A percentile compares a stretch with the other conserved stretches of the same genome.
These are phyloP conservation scores for Apis florea DNA, from an alignment of 1,140 invertebrate species.

Conservation along the genomic window DNA sequence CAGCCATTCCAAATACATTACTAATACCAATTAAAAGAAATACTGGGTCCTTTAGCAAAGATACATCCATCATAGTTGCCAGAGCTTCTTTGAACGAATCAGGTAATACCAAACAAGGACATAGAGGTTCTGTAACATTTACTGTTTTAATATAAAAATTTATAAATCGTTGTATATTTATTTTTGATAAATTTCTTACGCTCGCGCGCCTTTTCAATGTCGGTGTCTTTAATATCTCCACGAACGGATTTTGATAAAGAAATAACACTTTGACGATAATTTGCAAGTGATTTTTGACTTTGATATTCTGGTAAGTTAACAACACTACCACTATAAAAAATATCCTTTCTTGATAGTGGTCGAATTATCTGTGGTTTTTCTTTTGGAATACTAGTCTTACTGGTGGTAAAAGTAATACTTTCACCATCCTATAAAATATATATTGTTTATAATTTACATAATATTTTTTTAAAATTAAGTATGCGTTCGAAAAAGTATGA, in stretches of 20 bases:
- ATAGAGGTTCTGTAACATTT: slow-evolving; percentile 81
- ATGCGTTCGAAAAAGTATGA: not conserved
- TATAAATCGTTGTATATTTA: not conserved
- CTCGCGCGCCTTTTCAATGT: slow-evolving; percentile 85
- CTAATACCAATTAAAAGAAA: slow-evolving; percentile 96
- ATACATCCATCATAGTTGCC: slow-evolving; percentile 96
- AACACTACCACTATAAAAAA: slow-evolving; percentile 98
- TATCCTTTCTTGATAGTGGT: slow-evolving; percentile 97
- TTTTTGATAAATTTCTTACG: slow-evolving; percentile 79
- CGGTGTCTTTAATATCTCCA: slow-evolving; percentile 82
- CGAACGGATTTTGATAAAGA: slow-evolving; percentile 86
- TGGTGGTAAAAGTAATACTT: slow-evolving; percentile 79
- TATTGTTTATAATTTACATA: not conserved
- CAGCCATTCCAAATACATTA: slow-evolving; percentile 96
- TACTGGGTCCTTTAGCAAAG: slow-evolving; percentile 92
- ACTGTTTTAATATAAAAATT: not conserved
- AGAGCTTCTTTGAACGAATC: slow-evolving; percentile 91
- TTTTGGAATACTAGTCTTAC: slow-evolving; percentile 80
- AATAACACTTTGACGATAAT: slow-evolving; percentile 91
- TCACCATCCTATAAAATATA: slow-evolving; percentile 72
- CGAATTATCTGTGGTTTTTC: slow-evolving; percentile 89
- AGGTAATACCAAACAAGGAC: slow-evolving; percentile 89
- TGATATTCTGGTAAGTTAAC: slow-evolving; percentile 95
- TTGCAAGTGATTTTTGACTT: slow-evolving; percentile 94
- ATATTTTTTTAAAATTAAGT: not conserved